Evolutionary conservation across 1,140 invertebrate genomes (phyloP).

Genomic region (Cotesia chilonis): DNA sequence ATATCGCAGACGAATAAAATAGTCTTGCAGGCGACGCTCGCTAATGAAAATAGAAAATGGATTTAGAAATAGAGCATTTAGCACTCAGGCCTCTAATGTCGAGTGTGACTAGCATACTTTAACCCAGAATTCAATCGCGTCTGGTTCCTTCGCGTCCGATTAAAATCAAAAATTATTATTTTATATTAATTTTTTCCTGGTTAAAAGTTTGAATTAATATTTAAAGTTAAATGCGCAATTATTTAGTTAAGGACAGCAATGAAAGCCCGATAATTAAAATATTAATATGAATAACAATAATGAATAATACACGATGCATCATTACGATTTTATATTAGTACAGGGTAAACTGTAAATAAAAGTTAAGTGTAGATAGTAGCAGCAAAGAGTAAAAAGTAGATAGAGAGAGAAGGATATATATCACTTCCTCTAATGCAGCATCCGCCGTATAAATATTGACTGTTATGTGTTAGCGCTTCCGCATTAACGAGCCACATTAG

Average conservation of each 20-base stretch:
- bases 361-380: conserved; percentile 47
- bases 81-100: too few relatives aligned
- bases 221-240: too few relatives aligned
- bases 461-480: conserved; percentile 35
- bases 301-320: conserved; percentile 58
- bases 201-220: too few relatives aligned
- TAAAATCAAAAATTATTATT: neutral
- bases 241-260: too few relatives aligned
- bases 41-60: conserved; percentile 60
- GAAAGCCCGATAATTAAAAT: too few relatives aligned
- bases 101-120: conserved; percentile 40
- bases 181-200: too few relatives aligned
- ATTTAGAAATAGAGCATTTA: conserved; percentile 59
- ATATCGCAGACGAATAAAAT: conserved; percentile 65
- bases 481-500: conserved; percentile 35
- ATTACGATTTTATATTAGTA: conserved; percentile 45
- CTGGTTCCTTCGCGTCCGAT: neutral
- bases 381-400: too few relatives aligned
- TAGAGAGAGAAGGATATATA: conserved; percentile 44
- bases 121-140: conserved; percentile 27
- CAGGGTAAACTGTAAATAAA: conserved; percentile 25
- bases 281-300: conserved; percentile 40
- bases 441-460: conserved; percentile 56
- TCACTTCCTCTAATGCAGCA: conserved; percentile 58
- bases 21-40: conserved; percentile 51